These are phyloP conservation scores for Agriopis aurantiaria DNA, from an alignment of 2,888 invertebrate species.

Conservation along the genomic window DNA sequence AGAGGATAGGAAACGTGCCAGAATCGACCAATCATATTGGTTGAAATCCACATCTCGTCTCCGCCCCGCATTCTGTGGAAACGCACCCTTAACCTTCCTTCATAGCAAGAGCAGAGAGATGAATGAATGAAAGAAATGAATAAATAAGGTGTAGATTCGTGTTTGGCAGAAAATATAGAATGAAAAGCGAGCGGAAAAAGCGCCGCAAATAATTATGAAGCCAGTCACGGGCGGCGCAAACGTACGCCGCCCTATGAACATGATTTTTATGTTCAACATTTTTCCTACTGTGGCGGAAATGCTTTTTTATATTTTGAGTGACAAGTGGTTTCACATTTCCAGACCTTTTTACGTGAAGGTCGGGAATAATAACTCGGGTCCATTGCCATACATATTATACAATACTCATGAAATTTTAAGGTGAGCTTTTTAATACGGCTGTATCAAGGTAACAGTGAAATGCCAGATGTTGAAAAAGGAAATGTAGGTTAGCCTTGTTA, in stretches of 20 bases:
- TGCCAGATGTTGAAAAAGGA: not conserved
- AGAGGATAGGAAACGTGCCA: too few relatives aligned
- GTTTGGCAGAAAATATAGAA: slow-evolving; percentile 44
- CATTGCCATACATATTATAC: slow-evolving; percentile 7
- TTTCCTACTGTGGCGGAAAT: slow-evolving; percentile 33
- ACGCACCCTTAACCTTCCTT: slow-evolving; percentile 9
- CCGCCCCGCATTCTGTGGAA: too few relatives aligned
- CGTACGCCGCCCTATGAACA: slow-evolving; percentile 33
- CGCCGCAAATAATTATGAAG: slow-evolving; percentile 45
- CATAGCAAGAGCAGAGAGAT: slow-evolving; percentile 28
- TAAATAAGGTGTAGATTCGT: slow-evolving; percentile 48
- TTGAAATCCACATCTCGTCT: too few relatives aligned
- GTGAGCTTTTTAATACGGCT: not conserved
- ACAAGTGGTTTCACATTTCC: slow-evolving; percentile 34
- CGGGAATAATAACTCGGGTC: slow-evolving; percentile 19
- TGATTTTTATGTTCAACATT: slow-evolving; percentile 40
- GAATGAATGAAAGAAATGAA: slow-evolving; percentile 41
- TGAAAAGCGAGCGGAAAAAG: slow-evolving; percentile 45
- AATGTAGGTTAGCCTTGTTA: too few relatives aligned
- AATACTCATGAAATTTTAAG: not conserved
- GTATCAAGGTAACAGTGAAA: not conserved
- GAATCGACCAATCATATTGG: too few relatives aligned
- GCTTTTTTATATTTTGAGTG: slow-evolving; percentile 36
- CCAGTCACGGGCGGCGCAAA: slow-evolving; percentile 37
- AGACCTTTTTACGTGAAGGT: slow-evolving; percentile 21